Percentiles rank a stretch among this genome's conserved stretches.
These are phyloP conservation scores for Nymphalis c-album DNA, from an alignment of 2,888 invertebrate genomes.

Conservation along the genomic window DNA sequence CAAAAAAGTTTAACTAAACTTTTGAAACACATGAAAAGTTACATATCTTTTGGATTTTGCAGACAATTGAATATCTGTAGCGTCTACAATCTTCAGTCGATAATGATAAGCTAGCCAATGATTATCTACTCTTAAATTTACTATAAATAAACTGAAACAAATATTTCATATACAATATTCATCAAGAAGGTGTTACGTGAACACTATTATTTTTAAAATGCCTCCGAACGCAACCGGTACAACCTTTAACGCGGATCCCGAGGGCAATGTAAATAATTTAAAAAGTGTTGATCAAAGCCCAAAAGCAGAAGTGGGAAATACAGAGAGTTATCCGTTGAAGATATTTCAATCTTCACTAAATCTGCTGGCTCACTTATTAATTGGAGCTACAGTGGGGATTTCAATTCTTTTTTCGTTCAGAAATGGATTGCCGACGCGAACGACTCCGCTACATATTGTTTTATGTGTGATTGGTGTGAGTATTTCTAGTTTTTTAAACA, in stretches of 20 bases:
- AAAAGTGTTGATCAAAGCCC: conserved; percentile 16
- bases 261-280: conserved; percentile 29
- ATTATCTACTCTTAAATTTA: conserved; percentile 40
- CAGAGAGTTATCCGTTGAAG: conserved; percentile 46
- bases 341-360: conserved; percentile 56
- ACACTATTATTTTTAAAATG: conserved; percentile 42
- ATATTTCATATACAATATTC: conserved; percentile 26
- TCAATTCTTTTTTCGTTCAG: conserved; percentile 52
- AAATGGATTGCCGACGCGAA: conserved; percentile 49
- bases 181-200: conserved; percentile 19
- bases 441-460: conserved; percentile 56
- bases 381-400: conserved; percentile 58
- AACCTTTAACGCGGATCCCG: conserved; percentile 39
- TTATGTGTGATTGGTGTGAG: conserved; percentile 71
- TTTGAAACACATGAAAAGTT: too few species aligned
- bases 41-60: not conserved
- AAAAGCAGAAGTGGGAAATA: conserved; percentile 4
- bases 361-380: conserved; percentile 57
- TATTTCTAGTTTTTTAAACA: conserved; percentile 24
- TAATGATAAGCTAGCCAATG: conserved; percentile 48
- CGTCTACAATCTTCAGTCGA: conserved; percentile 35
- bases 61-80: conserved; percentile 15
- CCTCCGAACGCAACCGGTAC: conserved; percentile 47
- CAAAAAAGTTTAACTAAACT: too few species aligned
- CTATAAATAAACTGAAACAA: conserved; percentile 38